A percentile compares a stretch with the other conserved stretches of the same genome.
phyloP scores from a whole-genome alignment of 2,113 vertebrate species.

The Talpa occidentalis region DNA sequence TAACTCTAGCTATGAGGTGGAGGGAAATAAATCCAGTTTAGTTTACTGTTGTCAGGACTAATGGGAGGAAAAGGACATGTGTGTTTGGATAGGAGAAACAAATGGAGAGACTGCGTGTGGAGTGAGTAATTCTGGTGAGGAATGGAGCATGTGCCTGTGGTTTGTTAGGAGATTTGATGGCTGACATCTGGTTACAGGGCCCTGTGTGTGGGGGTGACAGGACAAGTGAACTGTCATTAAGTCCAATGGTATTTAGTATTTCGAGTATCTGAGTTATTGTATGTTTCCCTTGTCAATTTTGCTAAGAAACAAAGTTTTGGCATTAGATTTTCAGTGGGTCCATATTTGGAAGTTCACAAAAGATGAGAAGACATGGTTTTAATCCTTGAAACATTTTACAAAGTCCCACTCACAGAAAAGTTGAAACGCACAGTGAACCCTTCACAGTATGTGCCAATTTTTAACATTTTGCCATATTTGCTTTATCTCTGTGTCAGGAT shows the following conservation, averaged over 20 bases:
- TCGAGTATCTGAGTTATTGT: background rate
- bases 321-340: background rate
- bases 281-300: background rate
- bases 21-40: background rate
- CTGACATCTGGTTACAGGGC: accelerated
- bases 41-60: background rate
- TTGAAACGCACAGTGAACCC: background rate
- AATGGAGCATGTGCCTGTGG: accelerated
- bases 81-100: background rate
- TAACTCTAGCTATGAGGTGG: accelerated
- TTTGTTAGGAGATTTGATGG: background rate
- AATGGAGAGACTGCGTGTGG: background rate
- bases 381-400: background rate
- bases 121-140: accelerated
- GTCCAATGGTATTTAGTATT: too few relatives aligned
- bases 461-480: background rate
- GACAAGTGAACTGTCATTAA: accelerated
- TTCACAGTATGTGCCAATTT: accelerated
- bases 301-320: background rate
- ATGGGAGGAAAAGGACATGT: background rate
- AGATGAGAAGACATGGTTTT: background rate
- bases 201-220: accelerated
- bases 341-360: too few relatives aligned
- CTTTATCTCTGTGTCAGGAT: background rate
- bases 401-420: background rate